phyloP scores from a whole-genome alignment of 2,797 vertebrate genomes.

The Micropoecilia bifurca region DNA sequence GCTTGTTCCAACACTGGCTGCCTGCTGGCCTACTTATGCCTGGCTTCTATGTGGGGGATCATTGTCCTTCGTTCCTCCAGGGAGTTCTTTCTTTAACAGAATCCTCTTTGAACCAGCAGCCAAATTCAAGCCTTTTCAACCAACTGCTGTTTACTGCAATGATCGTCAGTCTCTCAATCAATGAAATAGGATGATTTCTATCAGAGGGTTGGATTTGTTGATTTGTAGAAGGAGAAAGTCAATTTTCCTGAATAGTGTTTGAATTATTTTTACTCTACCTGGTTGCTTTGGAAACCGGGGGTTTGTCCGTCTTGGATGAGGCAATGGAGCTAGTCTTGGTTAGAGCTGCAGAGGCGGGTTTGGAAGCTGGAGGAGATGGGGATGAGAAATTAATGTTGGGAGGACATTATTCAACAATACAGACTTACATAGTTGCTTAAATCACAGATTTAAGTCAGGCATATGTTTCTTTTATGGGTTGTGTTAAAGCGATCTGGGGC shows the following conservation, averaged over 20 bases:
- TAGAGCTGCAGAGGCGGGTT: constrained; percentile 51
- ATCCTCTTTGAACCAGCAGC: constrained; percentile 61
- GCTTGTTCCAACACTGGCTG: constrained; percentile 56
- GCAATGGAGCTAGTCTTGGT: constrained; percentile 65
- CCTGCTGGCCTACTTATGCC: constrained; percentile 63
- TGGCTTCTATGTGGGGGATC: constrained; percentile 49
- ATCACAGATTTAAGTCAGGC: constrained; percentile 42
- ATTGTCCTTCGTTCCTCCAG: constrained; percentile 52
- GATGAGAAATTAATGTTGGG: not conserved
- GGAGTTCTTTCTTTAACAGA: constrained; percentile 51
- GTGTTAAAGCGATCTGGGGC: constrained; percentile 43
- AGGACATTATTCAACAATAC: not conserved
- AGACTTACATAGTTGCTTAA: not conserved
- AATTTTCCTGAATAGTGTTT: not conserved
- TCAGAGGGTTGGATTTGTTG: constrained; percentile 9
- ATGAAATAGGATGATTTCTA: constrained; percentile 4
- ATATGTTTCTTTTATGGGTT: constrained; percentile 14
- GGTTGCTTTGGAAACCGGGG: constrained; percentile 78
- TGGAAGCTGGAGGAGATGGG: constrained; percentile 42
- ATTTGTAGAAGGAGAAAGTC: constrained; percentile 6
- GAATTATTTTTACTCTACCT: constrained; percentile 70
- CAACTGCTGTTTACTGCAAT: constrained; percentile 19
- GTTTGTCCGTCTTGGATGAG: constrained; percentile 67
- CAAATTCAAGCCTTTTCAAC: constrained; percentile 46
- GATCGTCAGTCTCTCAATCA: not conserved